A percentile compares a stretch with the other conserved stretches of the same genome.
phyloP scores from a whole-genome alignment of 2,797 vertebrate genomes.

The Schizopygopsis malacanthus region DNA sequence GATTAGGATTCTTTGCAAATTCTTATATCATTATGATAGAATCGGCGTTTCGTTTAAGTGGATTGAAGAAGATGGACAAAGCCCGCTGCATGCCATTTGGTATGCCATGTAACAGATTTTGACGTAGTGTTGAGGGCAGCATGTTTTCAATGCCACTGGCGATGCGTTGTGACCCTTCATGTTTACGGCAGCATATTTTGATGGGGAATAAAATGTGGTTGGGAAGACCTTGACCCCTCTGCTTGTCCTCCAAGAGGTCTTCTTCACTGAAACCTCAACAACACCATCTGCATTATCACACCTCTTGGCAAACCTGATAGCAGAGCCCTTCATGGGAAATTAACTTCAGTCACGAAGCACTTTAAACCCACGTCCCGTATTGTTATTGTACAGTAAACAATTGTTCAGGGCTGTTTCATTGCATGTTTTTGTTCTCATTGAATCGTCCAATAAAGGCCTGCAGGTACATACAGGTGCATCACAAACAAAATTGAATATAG shows the following conservation, averaged over 20 bases:
- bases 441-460: neutral
- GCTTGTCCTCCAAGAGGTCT: slow-evolving; percentile 18
- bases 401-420: neutral
- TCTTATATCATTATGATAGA: neutral
- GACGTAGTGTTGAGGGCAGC: neutral
- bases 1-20: neutral
- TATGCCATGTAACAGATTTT: neutral
- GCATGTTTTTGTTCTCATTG: neutral
- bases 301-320: slow-evolving; percentile 6
- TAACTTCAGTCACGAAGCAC: slow-evolving; percentile 15
- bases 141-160: neutral
- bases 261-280: slow-evolving; percentile 3
- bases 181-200: slow-evolving; percentile 4
- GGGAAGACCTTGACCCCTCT: slow-evolving; percentile 3
- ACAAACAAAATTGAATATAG: too few relatives aligned
- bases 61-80: neutral
- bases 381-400: neutral
- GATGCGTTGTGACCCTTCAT: neutral
- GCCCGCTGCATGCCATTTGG: neutral
- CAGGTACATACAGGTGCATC: too few relatives aligned
- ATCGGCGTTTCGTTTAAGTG: neutral
- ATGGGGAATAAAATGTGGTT: neutral
- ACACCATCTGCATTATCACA: slow-evolving; percentile 16
- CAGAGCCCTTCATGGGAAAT: neutral
- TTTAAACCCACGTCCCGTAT: slow-evolving; percentile 4